Conservation (phyloP, 2,113 vertebrate genomes). For the Chauna torquata region DNA sequence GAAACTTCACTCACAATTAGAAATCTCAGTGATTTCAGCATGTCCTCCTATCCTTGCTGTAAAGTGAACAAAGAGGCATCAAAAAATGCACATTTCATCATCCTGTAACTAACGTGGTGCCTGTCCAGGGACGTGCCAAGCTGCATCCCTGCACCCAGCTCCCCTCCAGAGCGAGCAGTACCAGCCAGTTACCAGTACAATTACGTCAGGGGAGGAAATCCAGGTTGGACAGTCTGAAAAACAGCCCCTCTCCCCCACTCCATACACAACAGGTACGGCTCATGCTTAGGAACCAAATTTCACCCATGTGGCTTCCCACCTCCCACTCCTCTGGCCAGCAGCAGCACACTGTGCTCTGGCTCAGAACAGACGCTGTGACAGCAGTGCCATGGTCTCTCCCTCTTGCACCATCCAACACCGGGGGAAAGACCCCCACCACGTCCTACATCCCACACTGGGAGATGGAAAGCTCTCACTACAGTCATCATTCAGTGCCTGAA, state of each 20-base stretch:
- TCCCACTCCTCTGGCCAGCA: background rate
- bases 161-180: background rate
- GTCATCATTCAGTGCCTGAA: background rate
- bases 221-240: background rate
- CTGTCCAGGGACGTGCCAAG: background rate
- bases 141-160: background rate
- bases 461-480: background rate
- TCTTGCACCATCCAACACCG: background rate
- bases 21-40: background rate
- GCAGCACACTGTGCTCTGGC: accelerated
- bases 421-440: background rate
- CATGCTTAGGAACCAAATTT: background rate
- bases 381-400: background rate
- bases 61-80: background rate
- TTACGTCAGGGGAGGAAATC: background rate
- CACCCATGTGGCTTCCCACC: accelerated
- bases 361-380: accelerated
- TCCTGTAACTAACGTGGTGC: background rate
- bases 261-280: accelerated
- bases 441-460: background rate
- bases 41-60: background rate
- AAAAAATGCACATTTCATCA: background rate
- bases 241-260: no score
- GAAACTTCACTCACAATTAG: background rate
- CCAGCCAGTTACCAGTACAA: no score